These are phyloP conservation scores for Meliscaeva auricollis DNA, from an alignment of 2,888 invertebrate species.

Conservation along the genomic window DNA sequence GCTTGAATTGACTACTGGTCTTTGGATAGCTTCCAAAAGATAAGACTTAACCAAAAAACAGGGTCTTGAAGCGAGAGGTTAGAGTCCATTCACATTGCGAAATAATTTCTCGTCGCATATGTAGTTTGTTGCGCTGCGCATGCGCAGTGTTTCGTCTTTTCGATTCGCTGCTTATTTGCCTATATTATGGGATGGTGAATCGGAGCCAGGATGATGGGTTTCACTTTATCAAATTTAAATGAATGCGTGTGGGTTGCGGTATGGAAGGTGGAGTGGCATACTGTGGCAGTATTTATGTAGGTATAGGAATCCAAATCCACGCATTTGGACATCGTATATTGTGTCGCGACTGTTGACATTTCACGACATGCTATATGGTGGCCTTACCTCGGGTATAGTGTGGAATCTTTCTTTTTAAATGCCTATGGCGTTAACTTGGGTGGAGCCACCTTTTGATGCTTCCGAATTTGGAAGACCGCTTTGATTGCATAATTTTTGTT, in stretches of 20 bases:
- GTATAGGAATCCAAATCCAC: slow-evolving; percentile 21
- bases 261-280: background rate
- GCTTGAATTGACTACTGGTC: slow-evolving; percentile 6
- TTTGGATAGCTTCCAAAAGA: slow-evolving; percentile 22
- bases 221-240: slow-evolving; percentile 57
- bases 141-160: background rate
- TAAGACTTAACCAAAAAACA: slow-evolving; percentile 48
- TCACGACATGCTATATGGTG: slow-evolving; percentile 26
- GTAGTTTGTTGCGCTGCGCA: background rate
- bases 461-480: slow-evolving; percentile 55
- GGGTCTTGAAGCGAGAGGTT: slow-evolving; percentile 44
- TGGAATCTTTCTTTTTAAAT: slow-evolving; percentile 44
- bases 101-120: no score
- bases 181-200: background rate
- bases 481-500: slow-evolving; percentile 41
- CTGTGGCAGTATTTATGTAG: no score
- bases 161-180: background rate
- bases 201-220: slow-evolving; percentile 27
- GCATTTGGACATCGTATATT: slow-evolving; percentile 48
- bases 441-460: slow-evolving; percentile 52
- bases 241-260: slow-evolving; percentile 52
- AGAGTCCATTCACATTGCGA: slow-evolving; percentile 44
- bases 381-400: background rate
- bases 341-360: slow-evolving; percentile 64
- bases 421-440: slow-evolving; percentile 51